phyloP scores from a whole-genome alignment of 2,888 invertebrate species.

The Calliphora vomitoria region DNA sequence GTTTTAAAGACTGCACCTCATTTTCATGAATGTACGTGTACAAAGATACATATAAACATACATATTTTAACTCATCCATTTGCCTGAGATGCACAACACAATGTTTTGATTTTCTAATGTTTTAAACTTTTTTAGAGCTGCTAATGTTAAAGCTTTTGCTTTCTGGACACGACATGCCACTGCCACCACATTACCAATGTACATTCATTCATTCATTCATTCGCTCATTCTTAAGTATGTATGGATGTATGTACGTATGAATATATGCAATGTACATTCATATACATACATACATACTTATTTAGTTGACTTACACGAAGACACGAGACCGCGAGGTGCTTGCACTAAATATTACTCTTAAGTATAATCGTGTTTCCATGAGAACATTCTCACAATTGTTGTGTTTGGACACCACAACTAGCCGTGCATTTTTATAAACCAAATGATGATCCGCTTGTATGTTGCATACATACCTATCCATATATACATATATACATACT shows the following conservation, averaged over 20 bases:
- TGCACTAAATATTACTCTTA: constrained; percentile 76
- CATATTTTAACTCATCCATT: constrained; percentile 31
- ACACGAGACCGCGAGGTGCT: constrained; percentile 75
- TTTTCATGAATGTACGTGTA: constrained; percentile 55
- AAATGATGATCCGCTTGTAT: constrained; percentile 71
- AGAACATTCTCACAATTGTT: constrained; percentile 85
- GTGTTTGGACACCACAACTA: constrained; percentile 75
- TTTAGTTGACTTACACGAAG: constrained; percentile 70
- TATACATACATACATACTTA: constrained; percentile 17
- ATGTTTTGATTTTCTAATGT: constrained; percentile 69
- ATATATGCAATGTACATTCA: constrained; percentile 23
- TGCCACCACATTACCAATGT: constrained; percentile 58
- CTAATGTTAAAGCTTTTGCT: constrained; percentile 62
- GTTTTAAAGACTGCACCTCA: constrained; percentile 70
- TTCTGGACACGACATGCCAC: constrained; percentile 72
- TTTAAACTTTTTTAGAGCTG: constrained; percentile 59
- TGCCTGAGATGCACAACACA: constrained; percentile 48
- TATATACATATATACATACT: not conserved
- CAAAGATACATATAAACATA: constrained; percentile 23
- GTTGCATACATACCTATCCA: constrained; percentile 19
- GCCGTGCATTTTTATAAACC: constrained; percentile 71
- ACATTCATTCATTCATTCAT: constrained; percentile 40
- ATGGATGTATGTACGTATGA: not conserved
- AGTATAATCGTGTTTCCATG: constrained; percentile 84
- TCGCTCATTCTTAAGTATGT: constrained; percentile 17